Percentiles rank a stretch among this genome's conserved stretches.
phyloP scores from a whole-genome alignment of 2,888 invertebrate genomes.

The Mythimna ferrago region DNA sequence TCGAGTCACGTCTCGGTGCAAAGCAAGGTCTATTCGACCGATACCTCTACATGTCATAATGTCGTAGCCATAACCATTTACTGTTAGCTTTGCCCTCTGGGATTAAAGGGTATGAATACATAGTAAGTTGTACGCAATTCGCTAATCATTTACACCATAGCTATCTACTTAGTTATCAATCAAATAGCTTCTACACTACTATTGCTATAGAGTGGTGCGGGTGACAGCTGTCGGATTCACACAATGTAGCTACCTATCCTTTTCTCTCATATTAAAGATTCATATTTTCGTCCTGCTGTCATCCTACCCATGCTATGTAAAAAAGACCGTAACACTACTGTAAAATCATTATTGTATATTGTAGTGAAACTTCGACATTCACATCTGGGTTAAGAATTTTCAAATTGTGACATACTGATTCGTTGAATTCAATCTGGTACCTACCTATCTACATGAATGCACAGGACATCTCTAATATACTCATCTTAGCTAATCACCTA shows the following conservation, averaged over 20 bases:
- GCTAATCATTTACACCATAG: constrained; percentile 4
- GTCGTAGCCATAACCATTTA: constrained; percentile 77
- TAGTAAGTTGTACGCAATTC: constrained; percentile 37
- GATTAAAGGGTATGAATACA: constrained; percentile 61
- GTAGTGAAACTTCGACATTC: background rate
- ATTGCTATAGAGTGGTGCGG: no score
- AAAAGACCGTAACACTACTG: background rate
- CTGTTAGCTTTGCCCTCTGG: constrained; percentile 70
- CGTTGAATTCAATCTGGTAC: background rate
- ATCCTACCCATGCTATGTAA: no score
- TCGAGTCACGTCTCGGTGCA: constrained; percentile 82
- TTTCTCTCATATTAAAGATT: no score
- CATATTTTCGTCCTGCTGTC: no score
- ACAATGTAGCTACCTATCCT: no score
- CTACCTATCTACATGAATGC: background rate
- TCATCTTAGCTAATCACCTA: background rate
- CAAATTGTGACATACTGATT: background rate
- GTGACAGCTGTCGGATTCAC: no score
- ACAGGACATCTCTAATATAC: background rate
- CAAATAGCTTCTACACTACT: background rate
- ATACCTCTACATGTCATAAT: constrained; percentile 82
- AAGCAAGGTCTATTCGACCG: constrained; percentile 81
- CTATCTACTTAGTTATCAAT: background rate
- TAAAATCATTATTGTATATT: background rate
- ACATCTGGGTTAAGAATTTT: background rate